Evolutionary conservation across 2,797 vertebrate genomes (phyloP), one percentile per base, ranked within the genome.

Genomic region (Botia almorhae): DNA sequence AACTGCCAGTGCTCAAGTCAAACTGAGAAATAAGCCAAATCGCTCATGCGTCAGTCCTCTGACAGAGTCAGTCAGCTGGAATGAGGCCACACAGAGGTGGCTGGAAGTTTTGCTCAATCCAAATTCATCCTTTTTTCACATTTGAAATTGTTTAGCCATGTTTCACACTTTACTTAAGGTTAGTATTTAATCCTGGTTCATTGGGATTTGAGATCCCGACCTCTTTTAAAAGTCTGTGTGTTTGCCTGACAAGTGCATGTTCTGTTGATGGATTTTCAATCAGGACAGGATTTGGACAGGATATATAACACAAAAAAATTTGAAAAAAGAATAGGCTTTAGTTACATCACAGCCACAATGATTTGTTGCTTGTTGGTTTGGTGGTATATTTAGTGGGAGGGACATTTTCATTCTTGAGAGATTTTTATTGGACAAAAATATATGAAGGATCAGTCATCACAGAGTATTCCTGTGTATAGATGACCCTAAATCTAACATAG

Each of bases 1-100:
- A 26, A 55, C 26, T 14, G 11, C 11, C 60, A 5, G 16, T 72
- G 12, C 56, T 72, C n/a, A 14, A 51, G 13, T 43, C 48, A 16
- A 60, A 69, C 53, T 16, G 11, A 46, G 51, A 74, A 65, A 48
- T 39, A 36, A n/a, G 21, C 19, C 5, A 46, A 61, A 46, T 33
- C 53, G 19, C 46, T 58, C 58, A 69, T 77, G 48, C 50, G 19
- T 36, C 58, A 10, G 7, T n/a, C n/a, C 26, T 11, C 53, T 63
- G 61, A 53, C 26, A 50, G 74, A 68, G 11, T 46, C 23, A n/a
- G 43, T 50, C 58, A 17, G 12, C 63, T 76, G 48, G 74, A 76
- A 53, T 19, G 17, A 55, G 33, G 39, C 74, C 63, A 55, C n/a
- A 29, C 39, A 43, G 39, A 43, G 39, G 39, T 43, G 39, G 39